Percentiles rank a stretch among this genome's conserved stretches.
Conservation (phyloP, 2,113 vertebrate genomes). For the Periophthalmodon schlosseri region DNA sequence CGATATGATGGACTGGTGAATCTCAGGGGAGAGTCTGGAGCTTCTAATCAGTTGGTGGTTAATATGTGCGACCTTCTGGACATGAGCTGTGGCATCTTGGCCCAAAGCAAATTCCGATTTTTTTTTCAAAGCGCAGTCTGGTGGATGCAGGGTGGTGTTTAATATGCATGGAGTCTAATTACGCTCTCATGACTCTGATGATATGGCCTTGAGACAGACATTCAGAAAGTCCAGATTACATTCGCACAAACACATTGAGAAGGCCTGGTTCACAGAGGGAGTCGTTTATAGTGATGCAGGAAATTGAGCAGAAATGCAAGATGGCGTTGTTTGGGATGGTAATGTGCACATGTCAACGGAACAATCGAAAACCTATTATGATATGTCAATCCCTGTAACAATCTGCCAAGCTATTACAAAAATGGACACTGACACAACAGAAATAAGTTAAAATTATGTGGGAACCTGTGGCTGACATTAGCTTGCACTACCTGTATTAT, state of each 20-base stretch:
- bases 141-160: conserved; percentile 63
- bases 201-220: conserved; percentile 70
- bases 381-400: neutral
- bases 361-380: neutral
- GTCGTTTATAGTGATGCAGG: neutral
- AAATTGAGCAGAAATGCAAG: conserved; percentile 17
- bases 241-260: conserved; percentile 12
- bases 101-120: conserved; percentile 51
- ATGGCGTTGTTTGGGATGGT: conserved; percentile 19
- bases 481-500: too few species aligned
- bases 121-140: conserved; percentile 56
- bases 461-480: too few species aligned
- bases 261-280: neutral
- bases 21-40: conserved; percentile 23
- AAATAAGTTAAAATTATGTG: neutral
- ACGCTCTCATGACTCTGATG: conserved; percentile 71
- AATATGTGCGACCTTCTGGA: conserved; percentile 47
- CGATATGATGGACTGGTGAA: conserved; percentile 14
- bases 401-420: neutral
- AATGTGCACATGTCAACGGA: conserved; percentile 5
- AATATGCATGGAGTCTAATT: conserved; percentile 78
- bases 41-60: conserved; percentile 43
- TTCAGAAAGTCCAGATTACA: conserved; percentile 37
- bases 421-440: neutral
- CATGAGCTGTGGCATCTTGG: conserved; percentile 43